These are phyloP conservation scores for Aethina tumida DNA, from an alignment of 1,140 invertebrate genomes.

Conservation along the genomic window DNA sequence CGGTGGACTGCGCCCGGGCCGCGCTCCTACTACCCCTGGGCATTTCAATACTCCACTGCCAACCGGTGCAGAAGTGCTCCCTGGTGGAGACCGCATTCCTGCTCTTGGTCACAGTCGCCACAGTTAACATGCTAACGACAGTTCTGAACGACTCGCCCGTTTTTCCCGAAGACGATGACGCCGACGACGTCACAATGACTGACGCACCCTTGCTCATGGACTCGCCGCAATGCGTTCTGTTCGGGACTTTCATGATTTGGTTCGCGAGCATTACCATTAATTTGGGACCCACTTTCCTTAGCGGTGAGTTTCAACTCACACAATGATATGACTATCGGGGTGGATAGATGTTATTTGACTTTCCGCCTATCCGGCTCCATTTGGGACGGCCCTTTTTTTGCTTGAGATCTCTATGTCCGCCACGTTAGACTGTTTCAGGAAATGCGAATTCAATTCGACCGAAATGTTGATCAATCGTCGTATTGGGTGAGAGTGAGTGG, in stretches of 20 bases:
- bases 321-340: too few relatives aligned
- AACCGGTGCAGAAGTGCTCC: constrained; percentile 77
- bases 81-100: constrained; percentile 85
- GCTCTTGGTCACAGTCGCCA: constrained; percentile 76
- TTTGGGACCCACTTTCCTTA: constrained; percentile 81
- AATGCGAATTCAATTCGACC: too few relatives aligned
- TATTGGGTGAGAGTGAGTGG: too few relatives aligned
- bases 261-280: constrained; percentile 84
- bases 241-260: constrained; percentile 90
- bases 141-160: constrained; percentile 83
- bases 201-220: constrained; percentile 32
- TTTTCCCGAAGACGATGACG: constrained; percentile 68
- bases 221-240: constrained; percentile 68
- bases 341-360: too few relatives aligned
- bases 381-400: too few relatives aligned
- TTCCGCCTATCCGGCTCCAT: too few relatives aligned
- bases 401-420: too few relatives aligned
- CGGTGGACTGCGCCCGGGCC: constrained; percentile 74
- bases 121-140: constrained; percentile 83
- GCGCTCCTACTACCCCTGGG: constrained; percentile 72
- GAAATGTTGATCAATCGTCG: too few relatives aligned
- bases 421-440: too few relatives aligned
- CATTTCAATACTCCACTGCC: constrained; percentile 70
- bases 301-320: constrained; percentile 37
- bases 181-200: constrained; percentile 51